A percentile compares a stretch with the other conserved stretches of the same genome.
Evolutionary conservation across 1,140 invertebrate genomes (phyloP).

Genomic region (Aphis gossypii): DNA sequence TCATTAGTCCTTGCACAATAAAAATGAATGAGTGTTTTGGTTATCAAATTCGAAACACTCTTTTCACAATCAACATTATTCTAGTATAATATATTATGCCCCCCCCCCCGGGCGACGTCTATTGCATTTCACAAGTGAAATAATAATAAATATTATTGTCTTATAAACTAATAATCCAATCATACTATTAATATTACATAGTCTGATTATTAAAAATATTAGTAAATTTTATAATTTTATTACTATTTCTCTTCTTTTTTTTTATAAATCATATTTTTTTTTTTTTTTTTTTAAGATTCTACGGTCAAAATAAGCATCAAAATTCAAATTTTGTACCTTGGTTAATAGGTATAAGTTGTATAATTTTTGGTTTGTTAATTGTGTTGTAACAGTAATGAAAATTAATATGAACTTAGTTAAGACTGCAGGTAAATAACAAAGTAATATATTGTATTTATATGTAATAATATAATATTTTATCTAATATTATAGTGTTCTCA

Average conservation of each 20-base stretch:
- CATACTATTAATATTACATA: background rate
- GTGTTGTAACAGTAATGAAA: too few relatives aligned
- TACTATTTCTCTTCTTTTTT: too few relatives aligned
- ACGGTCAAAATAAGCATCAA: background rate
- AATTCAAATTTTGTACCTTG: too few relatives aligned
- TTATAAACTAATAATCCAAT: background rate
- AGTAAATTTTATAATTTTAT: background rate
- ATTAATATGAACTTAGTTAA: too few relatives aligned
- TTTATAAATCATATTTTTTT: background rate
- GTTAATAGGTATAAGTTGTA: too few relatives aligned
- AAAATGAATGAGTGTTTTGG: background rate
- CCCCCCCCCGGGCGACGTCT: background rate
- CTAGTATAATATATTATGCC: background rate
- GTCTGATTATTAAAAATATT: background rate
- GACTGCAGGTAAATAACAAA: too few relatives aligned
- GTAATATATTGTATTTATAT: too few relatives aligned
- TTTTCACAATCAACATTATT: background rate
- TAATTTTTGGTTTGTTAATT: too few relatives aligned
- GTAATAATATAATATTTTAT: background rate
- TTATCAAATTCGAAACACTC: background rate
- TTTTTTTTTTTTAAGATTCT: background rate
- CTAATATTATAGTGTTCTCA: too few relatives aligned
- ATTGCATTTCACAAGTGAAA: background rate
- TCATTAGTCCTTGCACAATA: constrained; percentile 7
- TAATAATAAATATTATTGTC: constrained; percentile 5